Conservation (phyloP, 2,888 invertebrate species). For the Atethmia centrago region DNA sequence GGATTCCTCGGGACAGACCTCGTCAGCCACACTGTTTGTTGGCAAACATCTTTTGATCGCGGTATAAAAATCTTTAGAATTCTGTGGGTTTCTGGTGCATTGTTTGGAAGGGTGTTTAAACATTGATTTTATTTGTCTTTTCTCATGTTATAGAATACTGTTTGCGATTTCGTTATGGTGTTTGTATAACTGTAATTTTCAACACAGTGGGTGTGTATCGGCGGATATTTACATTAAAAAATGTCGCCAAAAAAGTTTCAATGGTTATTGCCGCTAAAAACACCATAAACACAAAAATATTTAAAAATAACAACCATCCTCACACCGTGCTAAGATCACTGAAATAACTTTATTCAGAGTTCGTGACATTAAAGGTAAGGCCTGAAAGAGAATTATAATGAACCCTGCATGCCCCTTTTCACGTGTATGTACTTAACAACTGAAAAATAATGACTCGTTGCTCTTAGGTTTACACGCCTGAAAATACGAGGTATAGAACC, state of each 20-base stretch:
- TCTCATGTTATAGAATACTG: not conserved
- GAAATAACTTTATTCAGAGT: constrained; percentile 41
- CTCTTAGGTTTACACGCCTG: constrained; percentile 35
- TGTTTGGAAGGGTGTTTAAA: constrained; percentile 10
- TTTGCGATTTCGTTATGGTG: not conserved
- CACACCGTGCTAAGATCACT: constrained; percentile 38
- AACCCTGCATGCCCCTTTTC: constrained; percentile 51
- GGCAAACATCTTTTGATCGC: constrained; percentile 64
- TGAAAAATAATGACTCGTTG: constrained; percentile 61
- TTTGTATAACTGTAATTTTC: too few relatives aligned
- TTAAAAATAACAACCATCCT: not conserved
- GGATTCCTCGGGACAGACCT: constrained; percentile 67
- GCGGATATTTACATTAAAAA: too few relatives aligned
- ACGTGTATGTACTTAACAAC: constrained; percentile 42
- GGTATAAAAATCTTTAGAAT: constrained; percentile 49
- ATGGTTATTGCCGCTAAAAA: not conserved
- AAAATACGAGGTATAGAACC: constrained; percentile 13
- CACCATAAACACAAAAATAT: not conserved
- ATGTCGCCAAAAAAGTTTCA: too few relatives aligned
- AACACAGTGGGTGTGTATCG: too few relatives aligned
- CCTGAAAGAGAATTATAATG: constrained; percentile 65
- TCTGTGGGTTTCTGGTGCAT: constrained; percentile 30
- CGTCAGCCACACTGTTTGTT: constrained; percentile 61
- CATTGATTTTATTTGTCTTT: constrained; percentile 9
- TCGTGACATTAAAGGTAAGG: constrained; percentile 30